Evolutionary conservation across 1,140 invertebrate genomes (phyloP), one percentile per base, ranked within the genome.

Genomic region (Lamellibrachia luymesi): DNA sequence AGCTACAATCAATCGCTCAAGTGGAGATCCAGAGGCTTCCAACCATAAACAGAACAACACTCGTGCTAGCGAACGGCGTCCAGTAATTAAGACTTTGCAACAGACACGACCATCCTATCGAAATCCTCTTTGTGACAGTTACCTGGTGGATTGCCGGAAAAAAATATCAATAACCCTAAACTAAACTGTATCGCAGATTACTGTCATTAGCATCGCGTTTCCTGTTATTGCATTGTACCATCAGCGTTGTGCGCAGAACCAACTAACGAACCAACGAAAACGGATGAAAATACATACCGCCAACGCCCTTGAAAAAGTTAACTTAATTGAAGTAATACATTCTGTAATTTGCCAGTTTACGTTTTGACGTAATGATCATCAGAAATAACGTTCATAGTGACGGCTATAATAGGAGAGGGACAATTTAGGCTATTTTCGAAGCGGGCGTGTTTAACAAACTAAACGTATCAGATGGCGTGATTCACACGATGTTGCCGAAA

Each of bases 331-430:
- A 80, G 64, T 80, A 80, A 80, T 22, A 80, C 25, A 80, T 22
- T 80, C 64, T 80, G 64, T 22, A 80, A 80, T 80, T 80, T 80
- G 17, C 64, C 64, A 22, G 64, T 80, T 80, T 80, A 80, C 64
- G 64, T 80, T 80, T 80, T 80, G 64, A 80, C 64, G 64, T 80
- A 80, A 80, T 80, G 64, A 80, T 22, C 64, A 80, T 80, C 64
- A 80, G 25, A 80, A 80, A 80, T 80, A 80, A 80, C 64, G 64
- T 80, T 80, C 64, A 22, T 80, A 80, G 64, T 80, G 64, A 4
- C 64, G 64, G 64, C 25, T 80, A 22, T 80, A 80, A 80, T 80
- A 22, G 13, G 25, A 80, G 64, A 80, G 64, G 8, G 13, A 80
- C 64, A 80, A 80, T 2, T 22, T 80, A 22, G 13, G 64, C 64